Evolutionary conservation across 2,888 invertebrate species (phyloP).

Genomic region (Pachydiplax longipennis): DNA sequence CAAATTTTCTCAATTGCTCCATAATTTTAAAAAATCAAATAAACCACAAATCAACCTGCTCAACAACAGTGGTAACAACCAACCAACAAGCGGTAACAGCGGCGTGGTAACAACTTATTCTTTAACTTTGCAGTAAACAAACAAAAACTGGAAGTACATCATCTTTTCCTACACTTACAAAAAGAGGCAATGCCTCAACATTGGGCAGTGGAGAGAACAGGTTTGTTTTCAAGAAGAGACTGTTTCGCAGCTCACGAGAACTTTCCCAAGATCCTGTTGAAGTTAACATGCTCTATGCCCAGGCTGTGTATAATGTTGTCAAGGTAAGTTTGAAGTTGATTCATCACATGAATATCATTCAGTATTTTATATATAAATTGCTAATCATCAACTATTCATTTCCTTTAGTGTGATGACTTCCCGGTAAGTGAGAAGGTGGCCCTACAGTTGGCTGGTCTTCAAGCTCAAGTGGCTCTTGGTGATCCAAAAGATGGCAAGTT

Average conservation of each 20-base stretch:
- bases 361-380: not conserved
- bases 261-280: conserved; percentile 95
- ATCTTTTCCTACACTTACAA: conserved; percentile 64
- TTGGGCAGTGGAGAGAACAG: conserved; percentile 87
- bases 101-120: not conserved
- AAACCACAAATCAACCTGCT: too few relatives aligned
- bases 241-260: conserved; percentile 88
- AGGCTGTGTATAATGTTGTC: conserved; percentile 93
- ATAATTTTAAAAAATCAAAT: too few relatives aligned
- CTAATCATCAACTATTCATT: conserved; percentile 31
- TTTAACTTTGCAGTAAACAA: conserved; percentile 62
- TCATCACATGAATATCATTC: not conserved
- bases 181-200: conserved; percentile 70
- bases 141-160: conserved; percentile 62
- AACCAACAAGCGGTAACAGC: too few relatives aligned
- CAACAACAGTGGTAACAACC: too few relatives aligned
- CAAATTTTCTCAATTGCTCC: too few relatives aligned
- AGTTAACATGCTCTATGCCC: conserved; percentile 91
- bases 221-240: conserved; percentile 88
- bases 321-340: conserved; percentile 69
- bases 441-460: conserved; percentile 90
- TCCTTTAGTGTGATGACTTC: conserved; percentile 84
- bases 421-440: conserved; percentile 95
- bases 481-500: conserved; percentile 78
- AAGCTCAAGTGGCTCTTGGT: conserved; percentile 93